Percentiles rank a stretch among this genome's conserved stretches.
Evolutionary conservation across 2,797 vertebrate genomes (phyloP).

Genomic region (Lepidocolaptes lacrymiger): DNA sequence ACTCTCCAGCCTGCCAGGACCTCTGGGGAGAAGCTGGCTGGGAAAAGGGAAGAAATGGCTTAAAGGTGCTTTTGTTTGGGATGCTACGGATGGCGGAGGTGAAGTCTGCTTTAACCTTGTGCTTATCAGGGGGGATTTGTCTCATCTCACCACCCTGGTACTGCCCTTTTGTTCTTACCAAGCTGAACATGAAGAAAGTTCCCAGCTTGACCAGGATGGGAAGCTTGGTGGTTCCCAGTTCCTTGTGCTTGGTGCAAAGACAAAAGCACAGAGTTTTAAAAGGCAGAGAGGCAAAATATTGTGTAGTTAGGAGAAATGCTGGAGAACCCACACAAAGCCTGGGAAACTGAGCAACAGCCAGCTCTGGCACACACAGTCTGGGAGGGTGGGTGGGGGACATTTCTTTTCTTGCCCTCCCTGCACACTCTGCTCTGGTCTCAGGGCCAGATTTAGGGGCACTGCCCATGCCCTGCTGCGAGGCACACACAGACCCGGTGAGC

Average conservation of each 20-base stretch:
- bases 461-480: background rate
- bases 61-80: background rate
- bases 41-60: background rate
- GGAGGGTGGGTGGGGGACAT: background rate
- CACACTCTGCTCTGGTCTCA: background rate
- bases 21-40: background rate
- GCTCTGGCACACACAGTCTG: background rate
- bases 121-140: background rate
- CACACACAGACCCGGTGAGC: background rate
- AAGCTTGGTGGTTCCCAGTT: background rate
- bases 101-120: background rate
- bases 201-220: background rate
- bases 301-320: background rate
- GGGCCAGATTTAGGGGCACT: background rate
- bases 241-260: background rate
- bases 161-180: background rate
- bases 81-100: background rate
- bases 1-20: background rate
- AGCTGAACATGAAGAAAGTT: background rate
- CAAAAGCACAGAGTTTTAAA: background rate
- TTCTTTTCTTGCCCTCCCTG: background rate
- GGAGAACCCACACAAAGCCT: conserved; percentile 45
- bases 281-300: background rate
- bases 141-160: background rate
- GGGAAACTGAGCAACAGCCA: conserved; percentile 19